Evolutionary conservation across 2,113 vertebrate species (phyloP), one percentile per base, ranked within the genome.

Genomic region (Lophius piscatorius): DNA sequence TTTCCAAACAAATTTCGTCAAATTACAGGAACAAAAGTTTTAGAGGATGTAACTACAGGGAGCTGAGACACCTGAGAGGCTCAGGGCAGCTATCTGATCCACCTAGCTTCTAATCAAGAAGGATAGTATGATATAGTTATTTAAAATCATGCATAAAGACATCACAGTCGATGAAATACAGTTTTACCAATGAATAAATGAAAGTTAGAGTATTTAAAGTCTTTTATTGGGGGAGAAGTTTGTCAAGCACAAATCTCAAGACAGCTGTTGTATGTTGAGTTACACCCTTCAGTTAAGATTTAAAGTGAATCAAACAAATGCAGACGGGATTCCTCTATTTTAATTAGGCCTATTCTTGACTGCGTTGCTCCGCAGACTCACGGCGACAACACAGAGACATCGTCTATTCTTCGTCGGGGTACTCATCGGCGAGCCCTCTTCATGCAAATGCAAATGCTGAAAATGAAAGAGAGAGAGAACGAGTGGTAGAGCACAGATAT

Each of bases 341-440:
- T 63, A 14, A 23, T 31, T 7, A 10, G n/a, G 50, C 60, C 12
- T 46, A 59, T 74, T 33, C 45, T 74, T 41, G 54, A 68, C 61
- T 42, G 38, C 38, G 54, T 12, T 61, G 55, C 54, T 64, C 24
- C 41, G n/a, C 44, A 50, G 65, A 78, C 33, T 46, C 60, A 23
- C 18, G 0, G 42, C 0, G 20, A 79, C 65, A 72, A 67, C 79
- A 65, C 59, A 63, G 56, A 71, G 70, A 70, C 62, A 76, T 69
- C 44, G 63, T 61, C 42, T 68, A 84, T 81, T 77, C 77, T 77
- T 75, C 54, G 76, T 77, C 74, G 59, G 71, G 63, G 45, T 34
- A 68, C 36, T 59, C 50, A 39, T 61, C 58, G 76, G 44, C 58
- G 36, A 23, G 23, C 41, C 22, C 39, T 54, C 62, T 76, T 58